Percentiles rank a stretch among this genome's conserved stretches.
These are phyloP conservation scores for Temnothorax nylanderi DNA, from an alignment of 1,140 invertebrate genomes.

Conservation along the genomic window DNA sequence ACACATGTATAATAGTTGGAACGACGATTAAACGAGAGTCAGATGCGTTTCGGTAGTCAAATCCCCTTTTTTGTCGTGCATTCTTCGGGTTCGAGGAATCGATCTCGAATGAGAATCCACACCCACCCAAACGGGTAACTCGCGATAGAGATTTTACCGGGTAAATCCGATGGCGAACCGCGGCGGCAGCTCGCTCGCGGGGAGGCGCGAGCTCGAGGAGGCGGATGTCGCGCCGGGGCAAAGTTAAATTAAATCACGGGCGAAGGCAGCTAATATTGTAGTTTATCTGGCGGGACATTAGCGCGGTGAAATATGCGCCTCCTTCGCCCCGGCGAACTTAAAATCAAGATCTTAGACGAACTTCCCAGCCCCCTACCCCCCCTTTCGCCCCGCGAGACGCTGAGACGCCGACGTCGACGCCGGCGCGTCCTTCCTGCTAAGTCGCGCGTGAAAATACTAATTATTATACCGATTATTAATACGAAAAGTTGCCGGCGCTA, in stretches of 20 bases:
- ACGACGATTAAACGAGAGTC: background rate
- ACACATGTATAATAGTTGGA: background rate
- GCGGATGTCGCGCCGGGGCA: conserved; percentile 83
- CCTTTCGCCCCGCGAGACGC: conserved; percentile 39
- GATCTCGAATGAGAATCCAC: conserved; percentile 4
- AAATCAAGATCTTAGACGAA: conserved; percentile 84
- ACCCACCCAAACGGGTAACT: background rate
- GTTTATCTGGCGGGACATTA: conserved; percentile 85
- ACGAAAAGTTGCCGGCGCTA: conserved; percentile 81
- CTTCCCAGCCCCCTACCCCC: conserved; percentile 69
- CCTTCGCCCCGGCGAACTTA: conserved; percentile 82
- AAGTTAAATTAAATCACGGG: conserved; percentile 86
- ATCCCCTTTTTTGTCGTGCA: background rate
- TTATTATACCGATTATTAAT: conserved; percentile 86
- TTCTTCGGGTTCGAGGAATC: background rate
- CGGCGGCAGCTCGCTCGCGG: conserved; percentile 51
- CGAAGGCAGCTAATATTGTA: conserved; percentile 85
- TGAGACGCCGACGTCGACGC: conserved; percentile 42
- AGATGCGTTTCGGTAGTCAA: background rate
- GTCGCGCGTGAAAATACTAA: conserved; percentile 86
- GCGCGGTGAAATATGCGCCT: conserved; percentile 84
- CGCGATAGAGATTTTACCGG: conserved; percentile 13
- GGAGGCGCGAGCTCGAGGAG: conserved; percentile 72
- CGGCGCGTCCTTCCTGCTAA: conserved; percentile 82
- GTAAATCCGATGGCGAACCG: conserved; percentile 32